Conservation (phyloP, 2,113 vertebrate genomes). For the Cygnus buccinator region DNA sequence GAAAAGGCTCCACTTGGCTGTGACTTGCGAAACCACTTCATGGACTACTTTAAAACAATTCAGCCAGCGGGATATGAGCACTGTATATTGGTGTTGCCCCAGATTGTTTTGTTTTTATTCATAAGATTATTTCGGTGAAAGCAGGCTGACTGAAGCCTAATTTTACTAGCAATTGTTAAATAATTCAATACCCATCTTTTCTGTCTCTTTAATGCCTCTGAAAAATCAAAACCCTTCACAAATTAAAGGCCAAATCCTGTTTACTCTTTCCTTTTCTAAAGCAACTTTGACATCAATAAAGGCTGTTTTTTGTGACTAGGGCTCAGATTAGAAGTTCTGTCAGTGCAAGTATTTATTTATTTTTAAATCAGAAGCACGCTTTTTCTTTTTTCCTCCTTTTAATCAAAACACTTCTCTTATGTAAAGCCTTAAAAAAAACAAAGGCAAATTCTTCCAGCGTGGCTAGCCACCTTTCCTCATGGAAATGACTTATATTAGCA, state of each 20-base stretch:
- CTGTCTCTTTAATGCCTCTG: constrained; percentile 50
- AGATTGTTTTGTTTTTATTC: constrained; percentile 48
- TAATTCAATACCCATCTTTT: constrained; percentile 63
- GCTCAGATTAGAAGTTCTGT: constrained; percentile 39
- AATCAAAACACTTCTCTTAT: constrained; percentile 2
- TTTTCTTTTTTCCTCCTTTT: neutral
- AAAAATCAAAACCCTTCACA: constrained; percentile 49
- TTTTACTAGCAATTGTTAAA: constrained; percentile 65
- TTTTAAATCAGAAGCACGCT: neutral
- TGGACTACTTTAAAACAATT: constrained; percentile 11
- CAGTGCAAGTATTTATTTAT: neutral
- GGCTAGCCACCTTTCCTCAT: neutral
- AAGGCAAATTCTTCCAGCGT: neutral
- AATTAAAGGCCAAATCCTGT: constrained; percentile 66
- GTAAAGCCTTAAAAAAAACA: neutral
- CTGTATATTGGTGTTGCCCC: neutral
- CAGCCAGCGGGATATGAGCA: neutral
- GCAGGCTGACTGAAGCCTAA: constrained; percentile 43
- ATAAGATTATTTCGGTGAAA: constrained; percentile 34
- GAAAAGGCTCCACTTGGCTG: constrained; percentile 2
- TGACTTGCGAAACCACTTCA: constrained; percentile 25
- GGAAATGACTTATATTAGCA: neutral
- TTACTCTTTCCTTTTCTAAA: constrained; percentile 46
- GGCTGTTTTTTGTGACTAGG: neutral
- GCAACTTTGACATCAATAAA: constrained; percentile 51